Evolutionary conservation across 1,140 invertebrate species (phyloP).

Genomic region (Zaprionus gabonicus): DNA sequence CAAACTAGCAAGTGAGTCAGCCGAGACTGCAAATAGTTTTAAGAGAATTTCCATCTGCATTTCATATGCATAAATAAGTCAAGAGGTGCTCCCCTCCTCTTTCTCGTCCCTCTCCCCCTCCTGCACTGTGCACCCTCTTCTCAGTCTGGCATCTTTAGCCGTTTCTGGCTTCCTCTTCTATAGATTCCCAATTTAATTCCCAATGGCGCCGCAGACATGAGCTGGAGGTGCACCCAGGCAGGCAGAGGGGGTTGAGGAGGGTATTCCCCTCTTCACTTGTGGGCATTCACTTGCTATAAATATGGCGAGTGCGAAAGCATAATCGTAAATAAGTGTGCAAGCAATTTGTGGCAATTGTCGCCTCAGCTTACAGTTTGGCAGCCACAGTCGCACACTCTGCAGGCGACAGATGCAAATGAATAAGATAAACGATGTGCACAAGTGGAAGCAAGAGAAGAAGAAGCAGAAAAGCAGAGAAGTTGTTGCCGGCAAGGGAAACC

Average conservation of each 20-base stretch:
- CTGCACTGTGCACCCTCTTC: not conserved
- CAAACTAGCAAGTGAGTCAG: slow-evolving; percentile 22
- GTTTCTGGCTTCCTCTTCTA: slow-evolving; percentile 4
- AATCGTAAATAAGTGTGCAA: slow-evolving; percentile 50
- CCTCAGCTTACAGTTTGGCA: slow-evolving; percentile 61
- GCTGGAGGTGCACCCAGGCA: not conserved
- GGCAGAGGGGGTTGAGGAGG: not conserved
- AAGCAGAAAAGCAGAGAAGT: slow-evolving; percentile 7
- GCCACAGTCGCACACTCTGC: slow-evolving; percentile 8
- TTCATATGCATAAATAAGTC: slow-evolving; percentile 75
- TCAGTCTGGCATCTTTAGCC: slow-evolving; percentile 22
- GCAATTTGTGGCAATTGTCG: slow-evolving; percentile 79
- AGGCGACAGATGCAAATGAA: slow-evolving; percentile 64
- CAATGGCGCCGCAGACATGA: slow-evolving; percentile 27
- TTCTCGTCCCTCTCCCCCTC: not conserved
- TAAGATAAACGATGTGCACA: slow-evolving; percentile 71
- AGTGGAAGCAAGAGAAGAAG: slow-evolving; percentile 38
- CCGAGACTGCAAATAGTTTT: slow-evolving; percentile 23
- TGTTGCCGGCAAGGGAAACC: slow-evolving; percentile 19
- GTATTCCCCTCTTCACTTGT: slow-evolving; percentile 52
- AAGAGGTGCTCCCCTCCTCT: slow-evolving; percentile 33
- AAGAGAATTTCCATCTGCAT: slow-evolving; percentile 24
- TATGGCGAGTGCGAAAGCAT: slow-evolving; percentile 34
- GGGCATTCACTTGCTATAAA: slow-evolving; percentile 76
- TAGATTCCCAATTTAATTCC: slow-evolving; percentile 45